Evolutionary conservation across 1,140 invertebrate genomes (phyloP).

Genomic region (Drosophila athabasca): DNA sequence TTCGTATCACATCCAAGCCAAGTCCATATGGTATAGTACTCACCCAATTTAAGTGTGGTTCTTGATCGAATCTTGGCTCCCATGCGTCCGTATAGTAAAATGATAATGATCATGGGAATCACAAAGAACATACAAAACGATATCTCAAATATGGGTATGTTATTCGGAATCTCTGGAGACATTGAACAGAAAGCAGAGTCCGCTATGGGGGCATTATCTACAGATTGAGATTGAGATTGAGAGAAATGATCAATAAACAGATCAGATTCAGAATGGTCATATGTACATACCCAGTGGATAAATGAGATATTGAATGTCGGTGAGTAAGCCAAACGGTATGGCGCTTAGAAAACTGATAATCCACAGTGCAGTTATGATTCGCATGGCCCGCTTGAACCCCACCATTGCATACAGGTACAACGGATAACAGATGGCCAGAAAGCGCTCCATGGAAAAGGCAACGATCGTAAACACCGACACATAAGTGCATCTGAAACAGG

Average conservation of each 20-base stretch:
- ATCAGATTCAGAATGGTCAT: background rate
- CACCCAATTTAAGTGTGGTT: conserved; percentile 84
- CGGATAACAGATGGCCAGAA: conserved; percentile 96
- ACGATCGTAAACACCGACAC: conserved; percentile 96
- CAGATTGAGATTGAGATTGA: background rate
- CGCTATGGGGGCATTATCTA: conserved; percentile 84
- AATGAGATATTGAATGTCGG: conserved; percentile 88
- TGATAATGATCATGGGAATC: conserved; percentile 91
- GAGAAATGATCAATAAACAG: too few relatives aligned
- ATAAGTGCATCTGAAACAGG: conserved; percentile 89
- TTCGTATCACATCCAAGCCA: background rate
- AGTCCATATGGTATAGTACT: conserved; percentile 4
- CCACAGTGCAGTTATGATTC: conserved; percentile 93
- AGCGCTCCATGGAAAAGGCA: conserved; percentile 93
- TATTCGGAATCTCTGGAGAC: conserved; percentile 85
- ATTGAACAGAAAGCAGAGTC: conserved; percentile 92
- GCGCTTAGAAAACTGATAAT: conserved; percentile 90
- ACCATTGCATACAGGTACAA: conserved; percentile 91
- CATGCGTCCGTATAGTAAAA: conserved; percentile 91
- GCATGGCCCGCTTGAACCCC: conserved; percentile 90
- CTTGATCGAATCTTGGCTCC: conserved; percentile 88
- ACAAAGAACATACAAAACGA: conserved; percentile 93
- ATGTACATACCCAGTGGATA: conserved; percentile 87
- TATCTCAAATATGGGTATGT: conserved; percentile 90
- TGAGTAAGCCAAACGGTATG: conserved; percentile 90